phyloP scores from a whole-genome alignment of 2,797 vertebrate genomes.

The Lemur catta region DNA sequence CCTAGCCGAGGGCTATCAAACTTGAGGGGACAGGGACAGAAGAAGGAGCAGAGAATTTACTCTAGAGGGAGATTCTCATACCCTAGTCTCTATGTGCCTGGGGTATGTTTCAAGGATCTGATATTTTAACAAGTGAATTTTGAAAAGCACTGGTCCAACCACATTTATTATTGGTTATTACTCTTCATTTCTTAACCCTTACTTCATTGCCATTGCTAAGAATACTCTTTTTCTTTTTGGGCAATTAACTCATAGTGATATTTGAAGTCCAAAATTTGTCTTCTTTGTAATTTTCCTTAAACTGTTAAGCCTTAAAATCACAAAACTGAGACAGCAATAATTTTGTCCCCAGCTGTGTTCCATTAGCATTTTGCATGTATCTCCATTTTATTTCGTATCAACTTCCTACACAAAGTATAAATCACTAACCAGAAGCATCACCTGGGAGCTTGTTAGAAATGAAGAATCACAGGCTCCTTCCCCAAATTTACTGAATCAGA shows the following conservation, averaged over 20 bases:
- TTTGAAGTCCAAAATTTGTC: not conserved
- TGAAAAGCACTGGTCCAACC: not conserved
- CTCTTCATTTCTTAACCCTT: not conserved
- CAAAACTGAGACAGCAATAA: not conserved
- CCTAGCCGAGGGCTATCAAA: not conserved
- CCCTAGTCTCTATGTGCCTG: not conserved
- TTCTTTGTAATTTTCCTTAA: not conserved
- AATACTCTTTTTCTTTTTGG: not conserved
- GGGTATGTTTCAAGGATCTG: not conserved
- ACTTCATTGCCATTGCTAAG: not conserved
- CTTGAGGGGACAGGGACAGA: not conserved
- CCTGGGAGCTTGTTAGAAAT: not conserved
- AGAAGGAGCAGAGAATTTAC: not conserved
- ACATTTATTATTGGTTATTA: not conserved
- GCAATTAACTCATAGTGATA: not conserved
- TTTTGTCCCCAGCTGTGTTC: not conserved
- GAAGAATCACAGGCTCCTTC: not conserved
- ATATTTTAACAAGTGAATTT: not conserved
- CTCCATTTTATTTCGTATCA: not conserved
- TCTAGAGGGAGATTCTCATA: not conserved
- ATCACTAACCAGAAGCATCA: not conserved
- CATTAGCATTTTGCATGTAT: not conserved
- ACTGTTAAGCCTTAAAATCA: not conserved
- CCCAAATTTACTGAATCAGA: not conserved
- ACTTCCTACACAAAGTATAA: not conserved